Evolutionary conservation across 2,113 vertebrate genomes (phyloP).

Genomic region (Eclectus roratus): DNA sequence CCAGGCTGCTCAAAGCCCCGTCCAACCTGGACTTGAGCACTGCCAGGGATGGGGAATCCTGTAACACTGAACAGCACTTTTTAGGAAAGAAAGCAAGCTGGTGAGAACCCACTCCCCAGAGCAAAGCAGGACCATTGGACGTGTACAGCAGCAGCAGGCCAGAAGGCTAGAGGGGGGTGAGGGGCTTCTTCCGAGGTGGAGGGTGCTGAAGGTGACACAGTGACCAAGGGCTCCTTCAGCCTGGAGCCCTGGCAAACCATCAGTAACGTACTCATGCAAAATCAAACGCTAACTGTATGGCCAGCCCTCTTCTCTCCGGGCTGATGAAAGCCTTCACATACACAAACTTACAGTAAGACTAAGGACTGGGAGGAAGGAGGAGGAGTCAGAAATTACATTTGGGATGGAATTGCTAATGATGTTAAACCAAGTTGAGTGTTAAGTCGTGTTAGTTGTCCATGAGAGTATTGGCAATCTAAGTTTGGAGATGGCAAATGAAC

Average conservation of each 20-base stretch:
- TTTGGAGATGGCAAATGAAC: neutral
- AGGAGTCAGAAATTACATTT: neutral
- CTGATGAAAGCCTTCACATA: neutral
- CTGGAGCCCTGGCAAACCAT: neutral
- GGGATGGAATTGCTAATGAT: neutral
- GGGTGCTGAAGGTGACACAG: accelerated
- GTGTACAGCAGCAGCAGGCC: neutral
- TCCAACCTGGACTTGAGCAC: neutral
- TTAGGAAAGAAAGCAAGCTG: neutral
- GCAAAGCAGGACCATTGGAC: neutral
- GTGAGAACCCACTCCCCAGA: no score
- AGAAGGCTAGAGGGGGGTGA: neutral
- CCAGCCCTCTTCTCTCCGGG: no score
- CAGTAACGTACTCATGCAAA: accelerated
- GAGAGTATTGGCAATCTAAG: neutral
- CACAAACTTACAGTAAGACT: neutral
- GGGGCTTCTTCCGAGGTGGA: neutral
- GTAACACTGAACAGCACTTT: neutral
- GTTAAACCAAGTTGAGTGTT: accelerated
- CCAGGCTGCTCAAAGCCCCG: neutral
- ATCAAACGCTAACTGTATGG: accelerated
- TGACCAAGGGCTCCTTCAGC: neutral
- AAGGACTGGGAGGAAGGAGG: neutral
- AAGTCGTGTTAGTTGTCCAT: accelerated
- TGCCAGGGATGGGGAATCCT: neutral